phyloP scores from a whole-genome alignment of 2,113 vertebrate genomes.

The Callocephalon fimbriatum region DNA sequence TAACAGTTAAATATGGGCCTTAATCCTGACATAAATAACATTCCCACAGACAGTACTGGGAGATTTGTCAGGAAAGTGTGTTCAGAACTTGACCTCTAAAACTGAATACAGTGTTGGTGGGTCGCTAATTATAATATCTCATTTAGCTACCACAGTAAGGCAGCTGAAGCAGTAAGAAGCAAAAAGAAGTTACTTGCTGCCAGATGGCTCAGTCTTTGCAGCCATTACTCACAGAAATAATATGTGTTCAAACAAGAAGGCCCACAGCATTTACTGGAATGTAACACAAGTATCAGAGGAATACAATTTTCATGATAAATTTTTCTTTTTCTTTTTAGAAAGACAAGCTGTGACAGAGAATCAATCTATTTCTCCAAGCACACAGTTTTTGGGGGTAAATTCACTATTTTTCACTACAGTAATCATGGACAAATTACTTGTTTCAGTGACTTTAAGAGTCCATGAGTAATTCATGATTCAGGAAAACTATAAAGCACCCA shows the following conservation, averaged over 20 bases:
- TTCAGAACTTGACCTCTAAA: not conserved
- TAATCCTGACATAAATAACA: constrained; percentile 46
- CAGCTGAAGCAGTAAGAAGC: not conserved
- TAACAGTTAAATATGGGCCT: not conserved
- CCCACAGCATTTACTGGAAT: not conserved
- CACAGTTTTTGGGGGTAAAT: not conserved
- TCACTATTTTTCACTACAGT: not conserved
- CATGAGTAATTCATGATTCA: not conserved
- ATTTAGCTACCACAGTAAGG: not conserved
- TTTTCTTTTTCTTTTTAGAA: not conserved
- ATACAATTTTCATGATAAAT: not conserved
- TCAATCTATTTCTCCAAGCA: not conserved
- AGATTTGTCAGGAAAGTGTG: not conserved
- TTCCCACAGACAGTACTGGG: not conserved
- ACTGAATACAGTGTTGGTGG: not conserved
- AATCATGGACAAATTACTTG: not conserved
- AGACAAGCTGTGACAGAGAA: not conserved
- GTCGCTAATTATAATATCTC: constrained; percentile 14
- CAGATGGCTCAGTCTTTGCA: not conserved
- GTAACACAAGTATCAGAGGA: not conserved
- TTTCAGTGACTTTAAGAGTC: not conserved
- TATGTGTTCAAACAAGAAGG: not conserved
- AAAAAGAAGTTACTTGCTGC: not conserved
- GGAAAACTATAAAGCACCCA: not conserved
- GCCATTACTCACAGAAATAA: constrained; percentile 12